Percentiles rank a stretch among this genome's conserved stretches.
These are phyloP conservation scores for Neomonachus schauinslandi DNA, from an alignment of 2,113 vertebrate genomes.

Conservation along the genomic window DNA sequence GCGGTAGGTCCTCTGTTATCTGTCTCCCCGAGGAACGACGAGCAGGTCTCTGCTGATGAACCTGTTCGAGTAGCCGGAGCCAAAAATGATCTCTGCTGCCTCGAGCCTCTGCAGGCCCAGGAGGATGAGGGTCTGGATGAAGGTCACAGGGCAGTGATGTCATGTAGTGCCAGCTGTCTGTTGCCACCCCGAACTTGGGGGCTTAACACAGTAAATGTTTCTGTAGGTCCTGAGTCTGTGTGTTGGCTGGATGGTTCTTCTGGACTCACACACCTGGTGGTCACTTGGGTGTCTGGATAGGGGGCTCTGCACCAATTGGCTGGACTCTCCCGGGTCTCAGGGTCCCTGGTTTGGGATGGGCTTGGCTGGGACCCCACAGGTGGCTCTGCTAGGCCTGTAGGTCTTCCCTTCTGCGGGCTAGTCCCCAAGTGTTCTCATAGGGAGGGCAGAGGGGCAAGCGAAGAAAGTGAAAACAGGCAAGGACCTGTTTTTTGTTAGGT, in stretches of 20 bases:
- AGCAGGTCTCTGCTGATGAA: neutral
- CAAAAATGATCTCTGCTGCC: neutral
- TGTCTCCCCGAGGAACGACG: accelerated
- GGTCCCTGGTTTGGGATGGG: neutral
- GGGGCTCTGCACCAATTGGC: neutral
- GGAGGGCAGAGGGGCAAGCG: neutral
- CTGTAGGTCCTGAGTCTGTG: neutral
- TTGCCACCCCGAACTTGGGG: neutral
- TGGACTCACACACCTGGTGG: neutral
- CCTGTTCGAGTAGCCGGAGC: too few species aligned
- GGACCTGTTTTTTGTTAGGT: neutral
- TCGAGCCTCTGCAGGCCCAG: neutral
- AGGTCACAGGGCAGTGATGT: neutral
- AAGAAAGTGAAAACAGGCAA: neutral
- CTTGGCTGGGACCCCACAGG: neutral
- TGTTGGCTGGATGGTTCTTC: neutral
- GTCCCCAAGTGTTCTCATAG: neutral
- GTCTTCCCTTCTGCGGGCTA: neutral
- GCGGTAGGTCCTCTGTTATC: neutral
- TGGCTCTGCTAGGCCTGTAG: neutral
- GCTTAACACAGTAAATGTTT: neutral
- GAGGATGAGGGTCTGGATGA: neutral
- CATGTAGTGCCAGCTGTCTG: accelerated
- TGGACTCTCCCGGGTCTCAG: neutral
- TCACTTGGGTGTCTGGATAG: neutral